These are phyloP conservation scores for Solenopsis fugax DNA, from an alignment of 1,140 invertebrate species.

Conservation along the genomic window DNA sequence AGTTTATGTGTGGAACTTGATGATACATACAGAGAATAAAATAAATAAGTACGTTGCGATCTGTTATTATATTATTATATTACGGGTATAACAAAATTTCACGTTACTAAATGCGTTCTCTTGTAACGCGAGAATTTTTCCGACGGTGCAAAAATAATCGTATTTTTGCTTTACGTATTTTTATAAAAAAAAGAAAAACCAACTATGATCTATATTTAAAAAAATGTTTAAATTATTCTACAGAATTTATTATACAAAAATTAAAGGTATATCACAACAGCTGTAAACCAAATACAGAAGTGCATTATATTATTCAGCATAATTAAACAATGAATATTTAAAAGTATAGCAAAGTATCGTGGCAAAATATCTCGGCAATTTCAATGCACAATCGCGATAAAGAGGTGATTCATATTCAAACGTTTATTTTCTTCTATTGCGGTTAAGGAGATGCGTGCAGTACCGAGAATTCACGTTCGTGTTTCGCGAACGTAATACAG, in stretches of 20 bases:
- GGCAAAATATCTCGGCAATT: neutral
- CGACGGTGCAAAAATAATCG: slow-evolving; percentile 5
- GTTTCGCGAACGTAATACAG: slow-evolving; percentile 19
- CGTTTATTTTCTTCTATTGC: neutral
- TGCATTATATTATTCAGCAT: neutral
- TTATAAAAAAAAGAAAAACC: neutral
- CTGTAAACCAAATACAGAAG: neutral
- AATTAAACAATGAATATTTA: neutral
- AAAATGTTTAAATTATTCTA: slow-evolving; percentile 2
- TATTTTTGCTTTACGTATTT: neutral
- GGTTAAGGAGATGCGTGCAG: neutral
- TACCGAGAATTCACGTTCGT: slow-evolving; percentile 28
- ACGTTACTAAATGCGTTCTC: slow-evolving; percentile 24
- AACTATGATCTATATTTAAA: neutral
- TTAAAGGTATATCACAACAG: neutral
- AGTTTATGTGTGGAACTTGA: neutral
- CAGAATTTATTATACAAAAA: neutral
- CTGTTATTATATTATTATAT: slow-evolving; percentile 41
- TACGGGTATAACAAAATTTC: slow-evolving; percentile 32
- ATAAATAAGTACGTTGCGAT: slow-evolving; percentile 5
- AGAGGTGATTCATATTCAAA: neutral
- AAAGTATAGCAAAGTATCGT: neutral
- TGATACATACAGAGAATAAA: neutral
- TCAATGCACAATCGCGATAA: slow-evolving; percentile 17
- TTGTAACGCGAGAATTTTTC: slow-evolving; percentile 27